These are phyloP conservation scores for Paralichthys olivaceus DNA, from an alignment of 2,113 vertebrate species.

Conservation along the genomic window DNA sequence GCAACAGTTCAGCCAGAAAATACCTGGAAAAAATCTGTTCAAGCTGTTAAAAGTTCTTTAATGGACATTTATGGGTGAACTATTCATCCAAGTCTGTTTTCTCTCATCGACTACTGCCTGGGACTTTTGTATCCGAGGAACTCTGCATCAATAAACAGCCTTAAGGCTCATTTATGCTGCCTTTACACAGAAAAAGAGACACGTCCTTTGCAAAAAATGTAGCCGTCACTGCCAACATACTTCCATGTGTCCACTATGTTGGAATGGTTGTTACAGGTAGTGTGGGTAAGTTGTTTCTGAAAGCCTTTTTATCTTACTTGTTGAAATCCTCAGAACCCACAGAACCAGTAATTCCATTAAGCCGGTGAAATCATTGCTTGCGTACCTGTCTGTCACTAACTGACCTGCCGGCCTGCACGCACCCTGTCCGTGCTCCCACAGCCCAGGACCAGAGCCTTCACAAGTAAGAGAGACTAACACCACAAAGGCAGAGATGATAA, in stretches of 20 bases:
- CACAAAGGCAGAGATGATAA: no score
- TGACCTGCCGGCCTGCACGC: no score
- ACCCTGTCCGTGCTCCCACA: no score
- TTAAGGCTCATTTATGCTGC: not conserved
- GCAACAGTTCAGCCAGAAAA: conserved; percentile 12
- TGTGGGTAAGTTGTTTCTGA: no score
- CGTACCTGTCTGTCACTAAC: no score
- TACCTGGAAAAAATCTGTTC: conserved; percentile 4
- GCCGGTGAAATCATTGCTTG: no score
- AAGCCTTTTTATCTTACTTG: no score
- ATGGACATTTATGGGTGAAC: conserved; percentile 18
- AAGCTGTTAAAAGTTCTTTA: conserved; percentile 2
- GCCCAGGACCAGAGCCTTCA: no score
- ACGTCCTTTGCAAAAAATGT: not conserved
- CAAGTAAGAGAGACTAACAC: no score
- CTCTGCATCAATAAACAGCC: not conserved
- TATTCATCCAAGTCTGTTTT: conserved; percentile 17
- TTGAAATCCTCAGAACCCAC: no score
- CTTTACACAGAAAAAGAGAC: not conserved
- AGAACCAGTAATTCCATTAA: no score
- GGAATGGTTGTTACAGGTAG: no score
- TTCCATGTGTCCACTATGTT: not conserved
- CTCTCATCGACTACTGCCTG: conserved; percentile 1
- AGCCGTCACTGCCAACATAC: not conserved
- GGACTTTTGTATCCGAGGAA: not conserved